Evolutionary conservation across 1,140 invertebrate species (phyloP).

Genomic region (Medauroidea extradentata): DNA sequence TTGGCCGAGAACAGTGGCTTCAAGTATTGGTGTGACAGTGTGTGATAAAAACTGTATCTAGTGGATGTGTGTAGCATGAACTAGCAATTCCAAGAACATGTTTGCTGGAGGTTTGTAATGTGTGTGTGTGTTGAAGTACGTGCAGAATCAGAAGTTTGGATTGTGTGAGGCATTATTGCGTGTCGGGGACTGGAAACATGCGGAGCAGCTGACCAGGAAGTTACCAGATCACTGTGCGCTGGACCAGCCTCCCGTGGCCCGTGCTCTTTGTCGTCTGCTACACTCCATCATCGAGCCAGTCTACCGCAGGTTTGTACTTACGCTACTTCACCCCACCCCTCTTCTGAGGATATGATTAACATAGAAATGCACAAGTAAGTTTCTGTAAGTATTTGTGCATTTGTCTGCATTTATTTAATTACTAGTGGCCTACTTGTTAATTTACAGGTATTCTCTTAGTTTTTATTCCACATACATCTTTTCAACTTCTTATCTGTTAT

Average conservation of each 20-base stretch:
- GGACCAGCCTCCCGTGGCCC: slow-evolving; percentile 72
- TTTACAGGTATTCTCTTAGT: no score
- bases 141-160: slow-evolving; percentile 89
- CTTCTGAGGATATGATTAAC: no score
- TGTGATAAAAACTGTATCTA: background rate
- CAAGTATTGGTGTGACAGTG: no score
- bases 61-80: background rate
- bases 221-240: slow-evolving; percentile 79
- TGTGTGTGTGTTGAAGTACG: slow-evolving; percentile 51
- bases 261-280: slow-evolving; percentile 73
- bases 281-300: slow-evolving; percentile 84
- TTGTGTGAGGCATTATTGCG: slow-evolving; percentile 83
- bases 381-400: no score
- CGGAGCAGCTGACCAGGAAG: slow-evolving; percentile 68
- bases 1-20: no score
- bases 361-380: no score
- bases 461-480: no score
- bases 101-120: slow-evolving; percentile 11
- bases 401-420: no score
- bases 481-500: no score
- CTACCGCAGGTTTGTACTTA: slow-evolving; percentile 66
- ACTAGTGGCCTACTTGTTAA: no score
- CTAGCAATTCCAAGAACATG: slow-evolving; percentile 5
- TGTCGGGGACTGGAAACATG: slow-evolving; percentile 88
- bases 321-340: no score